phyloP scores from a whole-genome alignment of 2,888 invertebrate genomes.

The Clusia tigrina region DNA sequence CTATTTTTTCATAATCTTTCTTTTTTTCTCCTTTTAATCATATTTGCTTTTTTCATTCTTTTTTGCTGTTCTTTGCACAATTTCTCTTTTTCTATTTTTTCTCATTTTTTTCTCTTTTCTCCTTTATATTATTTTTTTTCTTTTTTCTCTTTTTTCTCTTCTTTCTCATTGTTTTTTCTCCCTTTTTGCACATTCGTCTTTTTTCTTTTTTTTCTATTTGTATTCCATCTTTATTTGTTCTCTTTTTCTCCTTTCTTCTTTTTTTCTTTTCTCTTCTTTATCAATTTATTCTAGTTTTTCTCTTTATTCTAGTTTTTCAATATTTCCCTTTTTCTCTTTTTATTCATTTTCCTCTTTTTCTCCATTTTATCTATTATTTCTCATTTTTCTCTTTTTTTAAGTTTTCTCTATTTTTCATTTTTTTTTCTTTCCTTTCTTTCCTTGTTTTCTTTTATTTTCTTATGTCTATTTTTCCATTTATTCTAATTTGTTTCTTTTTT shows the following conservation, averaged over 20 bases:
- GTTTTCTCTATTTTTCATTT: background rate
- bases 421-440: too few species aligned
- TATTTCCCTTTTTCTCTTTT: background rate
- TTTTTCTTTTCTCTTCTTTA: slow-evolving; percentile 38
- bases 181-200: background rate
- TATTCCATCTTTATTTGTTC: background rate
- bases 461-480: too few species aligned
- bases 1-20: too few species aligned
- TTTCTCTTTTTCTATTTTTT: background rate
- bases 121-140: slow-evolving; percentile 35
- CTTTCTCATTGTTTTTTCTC: background rate
- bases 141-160: slow-evolving; percentile 2
- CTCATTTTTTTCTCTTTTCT: slow-evolving; percentile 33
- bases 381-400: background rate
- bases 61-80: background rate
- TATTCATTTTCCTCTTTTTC: background rate
- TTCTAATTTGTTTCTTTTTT: too few species aligned
- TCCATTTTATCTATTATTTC: too few species aligned
- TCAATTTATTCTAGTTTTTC: too few species aligned
- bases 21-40: slow-evolving; percentile 26
- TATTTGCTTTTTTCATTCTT: background rate
- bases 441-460: too few species aligned
- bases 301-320: too few species aligned
- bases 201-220: background rate
- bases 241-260: slow-evolving; percentile 36